Evolutionary conservation across 2,888 invertebrate species (phyloP), one percentile per base, ranked within the genome.

Genomic region (Erynnis tages): DNA sequence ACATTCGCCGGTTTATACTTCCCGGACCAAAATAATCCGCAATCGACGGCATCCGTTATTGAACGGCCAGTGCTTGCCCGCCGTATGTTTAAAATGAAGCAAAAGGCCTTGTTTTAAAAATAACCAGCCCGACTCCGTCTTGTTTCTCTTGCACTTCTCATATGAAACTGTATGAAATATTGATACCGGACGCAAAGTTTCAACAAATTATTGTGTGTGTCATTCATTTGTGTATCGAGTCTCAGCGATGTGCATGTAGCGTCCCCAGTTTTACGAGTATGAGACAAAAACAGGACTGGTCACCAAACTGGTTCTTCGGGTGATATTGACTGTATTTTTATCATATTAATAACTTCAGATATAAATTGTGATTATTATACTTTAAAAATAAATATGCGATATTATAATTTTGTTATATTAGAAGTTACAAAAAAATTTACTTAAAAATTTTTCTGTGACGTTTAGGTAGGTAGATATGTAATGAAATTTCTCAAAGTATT

Each of bases 11-110:
- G 77, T 81, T 80, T 80, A 82, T 76, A 72, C 79, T 82, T 82
- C 74, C 80, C 81, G 81, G 85, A 80, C 84, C 76, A 69, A 88
- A 89, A 89, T 87, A 87, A 73, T 79, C 75, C 69, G 79, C 81
- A 82, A 85, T 85, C 80, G 75, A 71, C 79, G 66, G 82, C 76
- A 79, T 85, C 82, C 84, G 81, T 72, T 79, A 77, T 76, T 79
- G 79, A 79, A 74, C 73, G 61, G 61, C 60, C 67, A 73, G 68
- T 72, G 47, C 43, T 52, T 29, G 52, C 52, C 10, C 16, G 11
- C 44, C 45, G 45, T 45, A 45, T 68, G 62, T 64, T 61, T 66
- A 65, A 67, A 59, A 61, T 52, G 50, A 44, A 52, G 50, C 43
- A 52, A 52, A 35, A 44, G 35, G 35, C 43, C 50, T 43, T 52